Evolutionary conservation across 1,140 invertebrate genomes (phyloP), one percentile per base, ranked within the genome.

Genomic region (Drosophila kikkawai): DNA sequence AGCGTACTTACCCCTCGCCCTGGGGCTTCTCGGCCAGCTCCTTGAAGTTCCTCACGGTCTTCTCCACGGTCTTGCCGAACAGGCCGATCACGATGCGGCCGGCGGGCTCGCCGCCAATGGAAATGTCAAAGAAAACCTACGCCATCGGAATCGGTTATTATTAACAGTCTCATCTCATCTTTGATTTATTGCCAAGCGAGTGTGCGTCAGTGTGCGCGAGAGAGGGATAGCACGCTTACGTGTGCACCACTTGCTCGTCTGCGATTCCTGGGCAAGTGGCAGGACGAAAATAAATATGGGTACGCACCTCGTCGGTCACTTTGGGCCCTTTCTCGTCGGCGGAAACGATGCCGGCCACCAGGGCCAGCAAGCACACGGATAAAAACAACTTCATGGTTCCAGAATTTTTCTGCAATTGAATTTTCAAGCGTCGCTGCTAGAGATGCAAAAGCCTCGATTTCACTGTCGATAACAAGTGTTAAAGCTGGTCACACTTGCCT

Each of bases 91-190:
- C 97, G 83, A 99, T 95, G 51, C 96, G 94, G 51, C 98, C 98
- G 37, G 94, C 93, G 19, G 93, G 67, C 83, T 97, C 95, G 48
- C 95, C 97, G 13, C 98, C 99, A 91, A 99, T 97, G 79, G 94
- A 95, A 12, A 99, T 97, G 80, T 99, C 97, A 94, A 99, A 99
- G 94, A 94, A 98, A 39, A 99, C 98, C 98, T 99, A 92, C 84
- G 77, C 74, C 79, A 68, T 59, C 59, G 42, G 50, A 68, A 65
- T 60, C 55, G 41, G 64, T 80, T 56, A 71, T 69, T 60, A 65
- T 48, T 58, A 64, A 76, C 56, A 55, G 57, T 60, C 53, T 39
- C 61, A 61, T 55, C 57, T 53, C 32, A 65, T 47, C 59, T 47
- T 56, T 69, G 67, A 87, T 83, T 82, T 88, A 83, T 80, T 44